phyloP scores from a whole-genome alignment of 2,888 invertebrate genomes.

The Machimus atricapillus region DNA sequence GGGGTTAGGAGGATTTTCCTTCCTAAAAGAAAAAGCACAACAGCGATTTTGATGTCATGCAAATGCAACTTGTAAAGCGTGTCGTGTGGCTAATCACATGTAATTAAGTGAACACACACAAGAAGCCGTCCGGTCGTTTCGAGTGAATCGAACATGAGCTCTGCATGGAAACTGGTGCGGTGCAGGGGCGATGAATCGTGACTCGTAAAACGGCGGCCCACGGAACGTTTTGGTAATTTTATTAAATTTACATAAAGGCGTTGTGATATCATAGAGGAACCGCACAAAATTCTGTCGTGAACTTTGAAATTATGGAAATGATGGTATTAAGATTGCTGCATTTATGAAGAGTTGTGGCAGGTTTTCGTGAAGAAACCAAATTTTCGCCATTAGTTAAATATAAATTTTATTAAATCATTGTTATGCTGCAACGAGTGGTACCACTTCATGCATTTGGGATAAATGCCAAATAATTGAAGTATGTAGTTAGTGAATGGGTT shows the following conservation, averaged over 20 bases:
- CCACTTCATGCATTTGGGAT: background rate
- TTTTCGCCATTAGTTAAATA: background rate
- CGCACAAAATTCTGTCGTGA: background rate
- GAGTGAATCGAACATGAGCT: background rate
- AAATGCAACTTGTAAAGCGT: background rate
- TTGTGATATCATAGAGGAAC: background rate
- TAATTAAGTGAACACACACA: background rate
- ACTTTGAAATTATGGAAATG: background rate
- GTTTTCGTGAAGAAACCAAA: background rate
- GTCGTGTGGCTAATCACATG: background rate
- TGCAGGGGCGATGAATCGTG: background rate
- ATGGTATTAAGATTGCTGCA: background rate
- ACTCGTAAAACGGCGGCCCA: background rate
- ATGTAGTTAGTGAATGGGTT: background rate
- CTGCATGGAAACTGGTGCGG: background rate
- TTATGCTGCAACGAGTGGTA: background rate
- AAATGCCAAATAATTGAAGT: background rate
- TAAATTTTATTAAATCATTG: background rate
- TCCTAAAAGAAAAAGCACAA: background rate
- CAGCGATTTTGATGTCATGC: background rate
- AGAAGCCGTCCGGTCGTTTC: background rate
- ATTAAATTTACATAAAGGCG: background rate
- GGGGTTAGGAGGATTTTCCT: background rate
- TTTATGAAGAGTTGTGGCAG: background rate
- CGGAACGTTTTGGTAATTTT: background rate